Base-by-base conservation (phyloP, 2,113 vertebrate genomes). In the Neolamprologus brichardi region DNA sequence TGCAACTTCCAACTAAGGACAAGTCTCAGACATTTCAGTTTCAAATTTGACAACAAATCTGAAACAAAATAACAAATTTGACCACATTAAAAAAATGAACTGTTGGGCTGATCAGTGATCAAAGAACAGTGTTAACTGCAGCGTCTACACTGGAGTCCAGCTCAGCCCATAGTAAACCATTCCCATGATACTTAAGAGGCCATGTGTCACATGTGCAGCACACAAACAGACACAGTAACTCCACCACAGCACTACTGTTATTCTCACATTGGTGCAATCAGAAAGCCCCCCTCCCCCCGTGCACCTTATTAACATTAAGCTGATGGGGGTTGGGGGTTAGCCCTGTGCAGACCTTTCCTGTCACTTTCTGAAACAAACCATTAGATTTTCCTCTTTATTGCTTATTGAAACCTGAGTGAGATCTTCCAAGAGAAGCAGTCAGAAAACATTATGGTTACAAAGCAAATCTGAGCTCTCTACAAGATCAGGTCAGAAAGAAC, bases 11-110 rank as follows among this genome's bases (percentile, higher is more conserved):
- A 62, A 18, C 8, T 32, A 62, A 32, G 58, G 8, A 62, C 28
- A 32, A 0, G 3, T 62, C 34, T 23, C 34, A 23, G 34, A 41
- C 4, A 41, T 32, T 70, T 15, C n/a, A 0, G 37, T 14, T 41
- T 23, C 34, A 70, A 14, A 41, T 8, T 41, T 39, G 12, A 41
- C 34, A 41, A 23, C n/a, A n/a, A 70, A 2, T 23, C n/a, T 62
- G 15, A 34, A 62, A 18, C 28, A 62, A 62, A 62, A 62, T 32
- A 32, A 62, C 58, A 11, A 32, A 62, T 62, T 62, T 32, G 28
- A 62, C 58, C 34, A 4, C 34, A 23, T 23, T 23, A 70, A 70
- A 23, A n/a, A 70, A 0, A 39, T 39, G n/a, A 67, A 23, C 11
- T 4, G 62, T 13, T 39, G 34, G 18, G n/a, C 34, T 23, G 37